phyloP scores from a whole-genome alignment of 2,888 invertebrate genomes.

The Petrophora chlorosata region DNA sequence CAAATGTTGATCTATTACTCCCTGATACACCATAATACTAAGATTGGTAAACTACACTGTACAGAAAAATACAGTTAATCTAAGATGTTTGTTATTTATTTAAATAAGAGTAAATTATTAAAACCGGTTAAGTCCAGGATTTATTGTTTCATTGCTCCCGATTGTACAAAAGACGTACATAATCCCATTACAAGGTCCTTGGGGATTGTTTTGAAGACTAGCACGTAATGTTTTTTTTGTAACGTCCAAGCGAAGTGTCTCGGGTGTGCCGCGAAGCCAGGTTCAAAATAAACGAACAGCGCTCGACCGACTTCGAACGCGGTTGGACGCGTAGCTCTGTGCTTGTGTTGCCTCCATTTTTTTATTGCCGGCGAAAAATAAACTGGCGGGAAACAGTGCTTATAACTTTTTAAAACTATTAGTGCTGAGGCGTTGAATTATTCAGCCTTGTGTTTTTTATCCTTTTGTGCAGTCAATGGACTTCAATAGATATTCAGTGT shows the following conservation, averaged over 20 bases:
- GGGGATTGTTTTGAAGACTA: slow-evolving; percentile 45
- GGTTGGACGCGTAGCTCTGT: slow-evolving; percentile 63
- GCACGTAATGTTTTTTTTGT: slow-evolving; percentile 47
- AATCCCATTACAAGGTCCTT: slow-evolving; percentile 41
- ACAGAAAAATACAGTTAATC: no score
- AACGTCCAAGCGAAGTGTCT: slow-evolving; percentile 42
- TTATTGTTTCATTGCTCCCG: slow-evolving; percentile 37
- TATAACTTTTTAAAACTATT: slow-evolving; percentile 24
- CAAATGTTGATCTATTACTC: no score
- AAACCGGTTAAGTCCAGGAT: slow-evolving; percentile 34
- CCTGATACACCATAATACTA: no score
- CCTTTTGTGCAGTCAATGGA: slow-evolving; percentile 8
- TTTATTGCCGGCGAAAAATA: slow-evolving; percentile 46
- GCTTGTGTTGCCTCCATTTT: slow-evolving; percentile 33
- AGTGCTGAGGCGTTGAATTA: slow-evolving; percentile 9
- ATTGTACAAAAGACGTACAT: slow-evolving; percentile 32
- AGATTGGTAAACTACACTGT: no score
- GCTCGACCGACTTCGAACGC: slow-evolving; percentile 72
- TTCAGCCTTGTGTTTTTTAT: slow-evolving; percentile 21
- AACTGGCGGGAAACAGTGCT: slow-evolving; percentile 66
- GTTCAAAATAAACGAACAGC: slow-evolving; percentile 77
- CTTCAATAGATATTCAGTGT: slow-evolving; percentile 5
- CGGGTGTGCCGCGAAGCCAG: slow-evolving; percentile 43
- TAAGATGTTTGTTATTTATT: not conserved
- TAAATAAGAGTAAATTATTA: slow-evolving; percentile 31